Conservation (phyloP, 2,113 vertebrate genomes). For the Glaucomys volans region DNA sequence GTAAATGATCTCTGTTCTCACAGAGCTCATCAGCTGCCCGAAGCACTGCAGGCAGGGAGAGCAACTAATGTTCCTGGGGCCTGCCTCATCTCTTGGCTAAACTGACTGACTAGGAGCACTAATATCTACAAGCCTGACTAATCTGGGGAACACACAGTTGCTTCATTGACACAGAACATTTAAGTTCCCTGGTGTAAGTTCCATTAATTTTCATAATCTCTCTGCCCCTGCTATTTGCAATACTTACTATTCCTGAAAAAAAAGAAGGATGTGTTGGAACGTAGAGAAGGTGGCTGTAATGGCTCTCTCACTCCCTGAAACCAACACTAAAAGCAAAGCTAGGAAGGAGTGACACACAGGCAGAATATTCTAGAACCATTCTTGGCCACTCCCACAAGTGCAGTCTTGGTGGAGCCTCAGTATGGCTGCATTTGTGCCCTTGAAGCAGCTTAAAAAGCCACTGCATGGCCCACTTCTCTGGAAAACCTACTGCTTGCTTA, state of each 20-base stretch:
- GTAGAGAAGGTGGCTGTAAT: background rate
- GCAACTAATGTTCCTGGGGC: fast-evolving
- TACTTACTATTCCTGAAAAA: background rate
- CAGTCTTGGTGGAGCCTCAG: background rate
- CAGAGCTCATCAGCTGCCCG: background rate
- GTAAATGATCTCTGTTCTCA: fast-evolving
- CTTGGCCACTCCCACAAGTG: background rate
- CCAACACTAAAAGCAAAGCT: background rate
- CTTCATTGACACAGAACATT: background rate
- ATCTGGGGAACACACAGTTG: background rate
- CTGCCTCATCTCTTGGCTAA: background rate
- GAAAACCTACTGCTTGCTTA: background rate
- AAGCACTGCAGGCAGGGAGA: fast-evolving
- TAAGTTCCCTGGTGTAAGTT: background rate
- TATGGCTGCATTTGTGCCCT: background rate
- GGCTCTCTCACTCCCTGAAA: background rate
- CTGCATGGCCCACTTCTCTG: background rate
- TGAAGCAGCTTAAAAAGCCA: background rate
- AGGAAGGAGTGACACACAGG: background rate
- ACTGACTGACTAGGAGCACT: too few species aligned
- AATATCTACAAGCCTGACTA: fast-evolving
- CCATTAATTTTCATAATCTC: fast-evolving
- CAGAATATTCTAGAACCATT: background rate
- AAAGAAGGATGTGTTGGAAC: background rate
- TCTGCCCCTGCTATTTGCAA: fast-evolving